Evolutionary conservation across 1,140 invertebrate species (phyloP), one percentile per base, ranked within the genome.

Genomic region (Panulirus ornatus): DNA sequence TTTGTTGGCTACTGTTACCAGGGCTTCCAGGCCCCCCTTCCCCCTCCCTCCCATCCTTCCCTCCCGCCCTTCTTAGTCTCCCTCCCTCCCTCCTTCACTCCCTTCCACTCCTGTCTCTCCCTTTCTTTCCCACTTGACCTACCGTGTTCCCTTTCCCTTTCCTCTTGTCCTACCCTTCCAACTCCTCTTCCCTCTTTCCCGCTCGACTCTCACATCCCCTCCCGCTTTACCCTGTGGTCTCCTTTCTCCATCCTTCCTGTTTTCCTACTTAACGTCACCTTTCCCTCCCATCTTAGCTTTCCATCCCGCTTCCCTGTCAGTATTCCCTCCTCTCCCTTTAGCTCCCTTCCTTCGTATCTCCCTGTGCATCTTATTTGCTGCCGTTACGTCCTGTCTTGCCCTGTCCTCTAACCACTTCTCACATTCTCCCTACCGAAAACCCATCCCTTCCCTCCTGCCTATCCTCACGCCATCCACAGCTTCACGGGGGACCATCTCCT

Each of bases 1-100:
- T 86, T 86, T 86, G 71, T 63, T 71, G 84, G 71, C 84, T 86
- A 78, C 84, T 78, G 84, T 86, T 86, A 86, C 84, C 47, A 78
- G 36, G 84, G 84, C 54, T 34, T 47, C 83, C 30, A 22, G 63
- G n/a, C 27, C 42, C 54, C 71, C 40, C 71, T 54, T 44, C 73
- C 78, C 54, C n/a, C n/a, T 8, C 1, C 58, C 54, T 19, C 34
- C 66, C 14, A 6, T 73, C 66, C 42, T 19, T 58, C 70, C 47
- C 63, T 76, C 71, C 70, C 47, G 44, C 54, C 71, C 70, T 63
- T 51, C 76, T 81, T 38, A 66, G 75, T 70, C 85, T 66, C 47
- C 63, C 73, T 76, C 84, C 58, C 44, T 58, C 73, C 38, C 71
- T 78, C 84, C 34, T 27, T 34, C 30, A 22, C 47, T 14, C 8